Evolutionary conservation across 2,113 vertebrate genomes (phyloP), one percentile per base, ranked within the genome.

Genomic region (Amblyopsis rosae): DNA sequence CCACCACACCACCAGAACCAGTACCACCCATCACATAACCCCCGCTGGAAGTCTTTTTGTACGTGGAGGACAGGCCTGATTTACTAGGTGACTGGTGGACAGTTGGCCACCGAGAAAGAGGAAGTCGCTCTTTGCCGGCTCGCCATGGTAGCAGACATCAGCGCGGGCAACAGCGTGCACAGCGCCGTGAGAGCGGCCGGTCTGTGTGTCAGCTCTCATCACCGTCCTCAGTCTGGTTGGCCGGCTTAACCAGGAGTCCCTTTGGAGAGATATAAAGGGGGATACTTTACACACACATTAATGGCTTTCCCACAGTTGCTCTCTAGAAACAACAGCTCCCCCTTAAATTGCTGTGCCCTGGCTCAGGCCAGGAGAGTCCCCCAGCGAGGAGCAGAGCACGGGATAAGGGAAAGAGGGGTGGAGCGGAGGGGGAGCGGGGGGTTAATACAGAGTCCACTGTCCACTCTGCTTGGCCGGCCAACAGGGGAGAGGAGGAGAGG

Each of bases 281-380:
- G 85, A 88, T 85, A 82, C 87, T 90, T 90, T 90, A 84, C 90
- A 92, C 90, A 84, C 90, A 92, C 90, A 91, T 93, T 88, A 92
- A 92, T 92, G 88, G 90, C 90, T 91, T 93, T 93, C 92, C 92
- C 92, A 93, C 91, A 93, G 90, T 73, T 67, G 79, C 78, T 72
- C 80, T 83, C 82, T 65, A 86, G 7, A 84, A 86, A 84, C 82
- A 82, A 87, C 82, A 82, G 71, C 67, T 69, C 80, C 53, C 76
- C 70, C 69, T 89, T 82, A 85, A 87, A 89, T 84, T 79, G 79
- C 80, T 64, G 56, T 53, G 26, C 26, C 26, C 26, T 26, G 26
- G 26, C 26, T 26, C 26, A 26, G 26, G 26, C 26, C 2, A 26
- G 75, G 26, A 19, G 17, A 47, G 5, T 46, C 48, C 61, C 65